phyloP scores from a whole-genome alignment of 2,797 vertebrate genomes.

The Xiphophorus birchmanni region DNA sequence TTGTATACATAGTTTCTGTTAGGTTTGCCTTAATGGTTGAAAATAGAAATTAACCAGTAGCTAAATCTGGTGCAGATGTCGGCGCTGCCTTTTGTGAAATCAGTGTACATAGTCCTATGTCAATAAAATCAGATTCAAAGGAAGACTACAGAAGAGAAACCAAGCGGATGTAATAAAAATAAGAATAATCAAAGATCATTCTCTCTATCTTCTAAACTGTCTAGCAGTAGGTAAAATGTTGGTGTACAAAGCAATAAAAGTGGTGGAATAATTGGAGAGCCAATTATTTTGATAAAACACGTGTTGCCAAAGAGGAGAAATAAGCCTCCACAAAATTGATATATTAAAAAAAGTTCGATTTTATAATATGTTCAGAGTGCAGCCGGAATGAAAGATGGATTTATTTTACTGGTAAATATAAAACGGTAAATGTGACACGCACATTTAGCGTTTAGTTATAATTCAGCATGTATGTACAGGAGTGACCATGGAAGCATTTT shows the following conservation, averaged over 20 bases:
- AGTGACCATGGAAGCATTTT: neutral
- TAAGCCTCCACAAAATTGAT: neutral
- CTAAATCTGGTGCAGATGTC: neutral
- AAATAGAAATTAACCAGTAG: neutral
- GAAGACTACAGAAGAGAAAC: neutral
- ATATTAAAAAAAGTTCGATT: neutral
- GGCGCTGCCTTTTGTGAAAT: neutral
- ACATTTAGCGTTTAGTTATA: neutral
- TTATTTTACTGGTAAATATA: neutral
- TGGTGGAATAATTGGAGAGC: too few relatives aligned
- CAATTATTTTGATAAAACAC: neutral
- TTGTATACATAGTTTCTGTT: too few relatives aligned
- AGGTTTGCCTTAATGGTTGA: neutral
- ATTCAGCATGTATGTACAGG: neutral
- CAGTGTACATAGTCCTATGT: neutral
- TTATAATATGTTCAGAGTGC: neutral
- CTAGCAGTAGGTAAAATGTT: neutral
- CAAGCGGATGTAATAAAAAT: neutral
- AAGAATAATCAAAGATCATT: neutral
- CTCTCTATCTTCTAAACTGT: neutral
- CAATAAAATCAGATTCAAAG: neutral
- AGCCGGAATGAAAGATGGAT: neutral
- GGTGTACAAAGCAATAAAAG: neutral
- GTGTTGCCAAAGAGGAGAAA: neutral
- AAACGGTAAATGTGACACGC: neutral